Conservation (phyloP, 1,140 invertebrate genomes). For the Gonioctena quinquepunctata region DNA sequence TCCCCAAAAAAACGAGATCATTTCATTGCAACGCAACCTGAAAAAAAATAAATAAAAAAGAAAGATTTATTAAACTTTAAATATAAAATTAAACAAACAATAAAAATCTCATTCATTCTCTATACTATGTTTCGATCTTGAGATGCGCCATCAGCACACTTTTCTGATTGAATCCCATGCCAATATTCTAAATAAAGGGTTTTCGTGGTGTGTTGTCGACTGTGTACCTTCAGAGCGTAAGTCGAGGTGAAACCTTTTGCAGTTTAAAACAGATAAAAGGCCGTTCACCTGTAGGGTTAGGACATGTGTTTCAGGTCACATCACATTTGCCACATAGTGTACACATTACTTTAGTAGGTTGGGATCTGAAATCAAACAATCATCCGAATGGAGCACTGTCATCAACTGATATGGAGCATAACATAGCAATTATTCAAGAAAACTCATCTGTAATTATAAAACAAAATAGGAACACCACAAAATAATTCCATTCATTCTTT, state of each 20-base stretch:
- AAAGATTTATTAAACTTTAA: too few relatives aligned
- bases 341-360: slow-evolving; percentile 32
- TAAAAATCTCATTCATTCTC: not conserved
- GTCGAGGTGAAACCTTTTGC: slow-evolving; percentile 42
- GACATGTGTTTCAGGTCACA: slow-evolving; percentile 40
- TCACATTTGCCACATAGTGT: slow-evolving; percentile 41
- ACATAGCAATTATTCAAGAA: not conserved
- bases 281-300: slow-evolving; percentile 42
- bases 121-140: slow-evolving; percentile 38
- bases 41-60: too few relatives aligned
- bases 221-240: slow-evolving; percentile 42
- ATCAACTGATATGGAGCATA: slow-evolving; percentile 34
- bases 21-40: too few relatives aligned
- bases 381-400: too few relatives aligned
- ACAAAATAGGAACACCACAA: too few relatives aligned
- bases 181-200: slow-evolving; percentile 42
- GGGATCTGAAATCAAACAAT: not conserved
- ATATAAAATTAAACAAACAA: not conserved
- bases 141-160: slow-evolving; percentile 41
- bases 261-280: slow-evolving; percentile 39
- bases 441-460: too few relatives aligned
- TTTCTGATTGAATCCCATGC: slow-evolving; percentile 39
- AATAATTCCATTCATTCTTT: too few relatives aligned
- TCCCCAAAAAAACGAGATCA: too few relatives aligned
- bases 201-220: slow-evolving; percentile 43